A percentile compares a stretch with the other conserved stretches of the same genome.
These are phyloP conservation scores for Phortica okadai DNA, from an alignment of 2,888 invertebrate species.

Conservation along the genomic window DNA sequence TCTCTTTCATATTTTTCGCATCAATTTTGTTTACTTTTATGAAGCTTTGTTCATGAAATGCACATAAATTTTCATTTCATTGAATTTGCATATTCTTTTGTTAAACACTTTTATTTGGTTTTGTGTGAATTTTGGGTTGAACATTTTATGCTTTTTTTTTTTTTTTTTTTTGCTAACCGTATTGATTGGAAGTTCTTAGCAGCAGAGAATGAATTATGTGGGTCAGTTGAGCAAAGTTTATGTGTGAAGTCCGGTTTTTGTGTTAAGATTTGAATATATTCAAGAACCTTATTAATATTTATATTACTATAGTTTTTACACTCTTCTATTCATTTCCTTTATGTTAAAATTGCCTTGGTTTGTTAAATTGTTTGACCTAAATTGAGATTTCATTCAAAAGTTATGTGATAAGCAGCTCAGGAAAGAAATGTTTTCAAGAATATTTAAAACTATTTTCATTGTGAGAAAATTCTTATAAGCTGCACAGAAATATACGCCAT, in stretches of 20 bases:
- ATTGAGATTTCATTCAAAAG: too few relatives aligned
- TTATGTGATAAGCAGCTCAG: too few relatives aligned
- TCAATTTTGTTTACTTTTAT: not conserved
- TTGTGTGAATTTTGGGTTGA: not conserved
- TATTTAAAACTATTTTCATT: too few relatives aligned
- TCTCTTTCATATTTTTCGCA: not conserved
- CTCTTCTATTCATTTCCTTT: not conserved
- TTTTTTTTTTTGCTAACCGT: not conserved
- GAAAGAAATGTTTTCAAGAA: too few relatives aligned
- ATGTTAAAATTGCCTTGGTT: too few relatives aligned
- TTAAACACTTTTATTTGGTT: conserved; percentile 11
- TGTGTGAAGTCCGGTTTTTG: conserved; percentile 19
- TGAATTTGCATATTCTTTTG: conserved; percentile 23
- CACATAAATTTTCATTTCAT: not conserved
- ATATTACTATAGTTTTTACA: not conserved
- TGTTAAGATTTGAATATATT: not conserved
- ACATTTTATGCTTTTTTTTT: not conserved
- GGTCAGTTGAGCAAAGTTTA: conserved; percentile 16
- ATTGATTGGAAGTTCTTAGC: not conserved
- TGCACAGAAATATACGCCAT: too few relatives aligned
- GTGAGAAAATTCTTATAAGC: too few relatives aligned
- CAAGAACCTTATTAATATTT: not conserved
- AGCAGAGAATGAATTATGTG: not conserved
- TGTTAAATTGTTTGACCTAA: too few relatives aligned
- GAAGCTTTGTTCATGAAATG: not conserved